Conservation (phyloP, 2,888 invertebrate genomes). For the Meiosimyza platycephala region DNA sequence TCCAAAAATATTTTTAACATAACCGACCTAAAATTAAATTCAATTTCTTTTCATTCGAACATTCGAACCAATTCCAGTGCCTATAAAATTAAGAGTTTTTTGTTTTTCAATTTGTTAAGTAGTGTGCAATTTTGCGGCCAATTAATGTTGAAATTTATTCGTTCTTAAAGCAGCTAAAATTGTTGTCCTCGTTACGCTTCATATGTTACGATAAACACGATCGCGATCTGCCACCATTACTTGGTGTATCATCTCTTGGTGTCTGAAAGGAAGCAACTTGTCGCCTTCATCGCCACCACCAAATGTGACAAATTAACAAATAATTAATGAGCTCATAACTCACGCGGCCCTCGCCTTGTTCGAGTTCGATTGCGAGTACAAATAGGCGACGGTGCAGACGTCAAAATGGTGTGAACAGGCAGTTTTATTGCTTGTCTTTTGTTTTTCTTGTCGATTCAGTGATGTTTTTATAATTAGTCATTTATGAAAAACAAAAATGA, state of each 20-base stretch:
- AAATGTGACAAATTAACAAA: slow-evolving; percentile 57
- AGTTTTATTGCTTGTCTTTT: slow-evolving; percentile 32
- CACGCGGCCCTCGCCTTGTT: slow-evolving; percentile 38
- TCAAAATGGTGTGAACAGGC: slow-evolving; percentile 42
- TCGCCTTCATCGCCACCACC: slow-evolving; percentile 2
- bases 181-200: background rate
- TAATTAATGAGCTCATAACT: slow-evolving; percentile 63
- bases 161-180: slow-evolving; percentile 27
- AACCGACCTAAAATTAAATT: no score
- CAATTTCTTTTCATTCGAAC: no score
- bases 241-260: background rate
- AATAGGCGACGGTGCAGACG: slow-evolving; percentile 20
- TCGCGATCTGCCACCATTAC: slow-evolving; percentile 26
- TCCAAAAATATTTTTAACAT: no score
- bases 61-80: no score
- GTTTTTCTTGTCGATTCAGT: slow-evolving; percentile 26
- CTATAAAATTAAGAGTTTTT: no score
- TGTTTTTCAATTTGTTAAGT: no score
- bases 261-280: slow-evolving; percentile 30
- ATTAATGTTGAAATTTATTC: slow-evolving; percentile 55
- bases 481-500: slow-evolving; percentile 12
- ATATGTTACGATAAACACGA: slow-evolving; percentile 5
- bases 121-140: slow-evolving; percentile 53
- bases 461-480: slow-evolving; percentile 36
- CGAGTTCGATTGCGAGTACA: background rate